These are phyloP conservation scores for Ametastegia equiseti DNA, from an alignment of 2,888 invertebrate genomes.

Conservation along the genomic window DNA sequence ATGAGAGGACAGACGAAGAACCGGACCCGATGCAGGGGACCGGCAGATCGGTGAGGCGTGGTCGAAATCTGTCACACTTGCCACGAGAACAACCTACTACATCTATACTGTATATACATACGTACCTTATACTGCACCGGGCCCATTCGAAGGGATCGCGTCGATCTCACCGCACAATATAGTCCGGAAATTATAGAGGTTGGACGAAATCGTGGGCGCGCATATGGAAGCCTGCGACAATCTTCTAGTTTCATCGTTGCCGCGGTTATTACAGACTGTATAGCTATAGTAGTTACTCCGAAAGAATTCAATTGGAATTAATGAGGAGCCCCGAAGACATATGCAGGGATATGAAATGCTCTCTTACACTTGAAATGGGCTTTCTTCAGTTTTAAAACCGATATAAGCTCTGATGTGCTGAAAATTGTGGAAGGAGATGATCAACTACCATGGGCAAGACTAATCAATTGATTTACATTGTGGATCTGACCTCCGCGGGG, in stretches of 20 bases:
- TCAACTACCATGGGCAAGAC: neutral
- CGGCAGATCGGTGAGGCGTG: conserved; percentile 74
- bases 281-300: neutral
- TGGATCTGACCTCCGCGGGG: conserved; percentile 34
- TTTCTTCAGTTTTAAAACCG: neutral
- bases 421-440: neutral
- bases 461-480: conserved; percentile 44
- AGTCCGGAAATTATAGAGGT: conserved; percentile 48
- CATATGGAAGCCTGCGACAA: conserved; percentile 6
- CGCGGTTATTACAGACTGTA: neutral
- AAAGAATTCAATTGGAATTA: neutral
- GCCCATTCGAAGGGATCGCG: conserved; percentile 49
- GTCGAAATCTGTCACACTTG: conserved; percentile 75
- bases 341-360: neutral
- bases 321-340: neutral
- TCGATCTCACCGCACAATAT: conserved; percentile 50
- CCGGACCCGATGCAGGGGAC: conserved; percentile 53
- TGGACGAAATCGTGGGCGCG: conserved; percentile 45
- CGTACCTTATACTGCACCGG: conserved; percentile 4
- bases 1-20: conserved; percentile 32
- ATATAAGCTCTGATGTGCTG: neutral
- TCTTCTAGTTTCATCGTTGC: neutral
- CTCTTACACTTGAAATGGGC: neutral
- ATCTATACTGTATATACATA: no score
- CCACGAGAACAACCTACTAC: conserved; percentile 67